Conservation (phyloP, 2,888 invertebrate species). For the Ceraclea dissimilis region DNA sequence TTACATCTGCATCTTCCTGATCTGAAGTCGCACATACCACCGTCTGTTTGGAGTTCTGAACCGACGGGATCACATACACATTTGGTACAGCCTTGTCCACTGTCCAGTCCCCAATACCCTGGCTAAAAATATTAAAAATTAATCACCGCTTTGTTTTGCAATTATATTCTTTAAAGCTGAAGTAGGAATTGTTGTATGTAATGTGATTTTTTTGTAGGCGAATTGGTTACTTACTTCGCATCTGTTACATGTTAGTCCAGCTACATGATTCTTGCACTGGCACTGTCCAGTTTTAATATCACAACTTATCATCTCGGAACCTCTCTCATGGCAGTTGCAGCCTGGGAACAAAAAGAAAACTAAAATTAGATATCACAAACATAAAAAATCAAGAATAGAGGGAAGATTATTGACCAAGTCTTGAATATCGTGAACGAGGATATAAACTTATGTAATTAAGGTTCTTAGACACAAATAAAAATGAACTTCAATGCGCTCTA, state of each 20-base stretch:
- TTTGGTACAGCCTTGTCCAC: slow-evolving; percentile 67
- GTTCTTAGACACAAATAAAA: too few species aligned
- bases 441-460: too few species aligned
- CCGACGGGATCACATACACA: slow-evolving; percentile 76
- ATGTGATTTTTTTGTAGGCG: background rate
- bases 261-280: slow-evolving; percentile 63
- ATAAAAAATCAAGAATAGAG: too few species aligned
- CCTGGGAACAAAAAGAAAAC: slow-evolving; percentile 53
- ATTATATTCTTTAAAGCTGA: too few species aligned
- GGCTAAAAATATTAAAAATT: slow-evolving; percentile 36
- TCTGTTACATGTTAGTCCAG: slow-evolving; percentile 65
- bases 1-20: slow-evolving; percentile 75
- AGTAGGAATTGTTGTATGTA: too few species aligned
- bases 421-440: too few species aligned
- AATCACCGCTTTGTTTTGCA: background rate
- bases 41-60: slow-evolving; percentile 57
- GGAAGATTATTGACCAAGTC: too few species aligned
- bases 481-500: too few species aligned
- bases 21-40: slow-evolving; percentile 64
- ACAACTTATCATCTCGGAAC: slow-evolving; percentile 62
- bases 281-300: slow-evolving; percentile 75
- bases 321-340: slow-evolving; percentile 73
- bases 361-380: too few species aligned
- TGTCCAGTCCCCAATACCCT: slow-evolving; percentile 70
- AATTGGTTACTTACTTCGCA: slow-evolving; percentile 61